A percentile compares a stretch with the other conserved stretches of the same genome.
Conservation (phyloP, 2,888 invertebrate species). For the Perizoma flavofasciatum region DNA sequence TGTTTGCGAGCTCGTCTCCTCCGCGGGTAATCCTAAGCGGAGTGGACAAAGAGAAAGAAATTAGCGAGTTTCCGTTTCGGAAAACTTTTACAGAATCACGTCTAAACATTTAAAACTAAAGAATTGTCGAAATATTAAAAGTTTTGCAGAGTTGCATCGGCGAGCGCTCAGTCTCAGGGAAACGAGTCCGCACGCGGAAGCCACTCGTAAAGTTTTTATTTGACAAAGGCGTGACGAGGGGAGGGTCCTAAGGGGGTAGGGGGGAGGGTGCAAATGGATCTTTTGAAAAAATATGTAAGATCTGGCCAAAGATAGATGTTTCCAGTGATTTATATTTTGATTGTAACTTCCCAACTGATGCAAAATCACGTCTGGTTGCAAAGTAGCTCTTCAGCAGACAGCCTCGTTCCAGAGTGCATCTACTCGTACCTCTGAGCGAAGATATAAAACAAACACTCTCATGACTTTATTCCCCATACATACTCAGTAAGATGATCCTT, state of each 20-base stretch:
- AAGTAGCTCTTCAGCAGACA: too few species aligned
- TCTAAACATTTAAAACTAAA: slow-evolving; percentile 35
- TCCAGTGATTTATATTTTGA: too few species aligned
- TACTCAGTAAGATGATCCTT: too few species aligned
- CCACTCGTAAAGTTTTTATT: slow-evolving; percentile 35
- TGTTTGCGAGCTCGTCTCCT: too few species aligned
- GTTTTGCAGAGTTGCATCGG: slow-evolving; percentile 26
- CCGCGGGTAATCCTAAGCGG: slow-evolving; percentile 19
- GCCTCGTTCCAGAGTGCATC: too few species aligned
- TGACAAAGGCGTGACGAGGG: slow-evolving; percentile 33
- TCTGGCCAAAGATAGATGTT: too few species aligned
- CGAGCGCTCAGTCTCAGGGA: slow-evolving; percentile 23
- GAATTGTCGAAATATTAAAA: slow-evolving; percentile 35
- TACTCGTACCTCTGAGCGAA: too few species aligned
- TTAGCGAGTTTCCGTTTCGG: slow-evolving; percentile 31
- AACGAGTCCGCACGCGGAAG: slow-evolving; percentile 15
- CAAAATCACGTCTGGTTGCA: too few species aligned
- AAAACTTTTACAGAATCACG: slow-evolving; percentile 31
- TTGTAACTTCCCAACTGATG: too few species aligned
- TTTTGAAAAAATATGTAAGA: slow-evolving; percentile 36
- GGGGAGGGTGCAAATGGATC: not conserved
- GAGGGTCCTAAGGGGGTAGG: not conserved
- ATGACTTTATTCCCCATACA: too few species aligned
- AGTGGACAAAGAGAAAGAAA: slow-evolving; percentile 32
- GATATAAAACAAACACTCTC: too few species aligned